Evolutionary conservation across 2,113 vertebrate genomes (phyloP), one percentile per base, ranked within the genome.

Genomic region (Psettodes erumei): DNA sequence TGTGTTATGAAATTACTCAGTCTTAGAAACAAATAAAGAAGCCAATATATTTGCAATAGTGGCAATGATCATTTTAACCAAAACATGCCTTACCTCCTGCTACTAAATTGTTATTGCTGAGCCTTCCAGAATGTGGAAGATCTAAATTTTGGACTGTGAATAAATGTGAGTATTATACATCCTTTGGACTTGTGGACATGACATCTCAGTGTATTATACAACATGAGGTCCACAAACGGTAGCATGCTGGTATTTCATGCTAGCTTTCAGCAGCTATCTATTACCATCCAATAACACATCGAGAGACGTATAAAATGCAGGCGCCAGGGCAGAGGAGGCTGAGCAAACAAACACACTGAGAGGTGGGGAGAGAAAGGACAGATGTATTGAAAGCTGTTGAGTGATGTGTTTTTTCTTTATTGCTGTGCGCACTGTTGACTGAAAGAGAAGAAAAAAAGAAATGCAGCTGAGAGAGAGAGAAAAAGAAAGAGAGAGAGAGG

Each of bases 201-300:
- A 28, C 28, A 77, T 40, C 54, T 64, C 28, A 38, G 18, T 65
- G 19, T 35, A 33, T 76, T 15, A 15, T 59, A 32, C 40, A 37
- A 42, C 21, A 48, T 53, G n/a, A 38, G 28, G 18, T 70, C 47
- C 65, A 53, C 67, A 76, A 38, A 68, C 12, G 16, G 23, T 10
- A 62, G 47, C 72, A 23, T 63, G 45, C 23, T 71, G 71, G 27
- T 72, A 80, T 75, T 53, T 71, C 71, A 86, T 69, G 71, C 61
- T 27, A 65, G 74, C 79, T 88, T 90, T 87, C 86, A 90, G 70
- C 87, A 85, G 82, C 83, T 82, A 81, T 88, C 82, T 67, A 88
- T 92, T 88, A 82, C 58, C 33, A 45, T 71, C 64, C 50, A 2
- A 75, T 81, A 82, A 64, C 60, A 74, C 68, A 81, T 19, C 8